Evolutionary conservation across 2,888 invertebrate species (phyloP), one percentile per base, ranked within the genome.

Genomic region (Folsomia manolachei): DNA sequence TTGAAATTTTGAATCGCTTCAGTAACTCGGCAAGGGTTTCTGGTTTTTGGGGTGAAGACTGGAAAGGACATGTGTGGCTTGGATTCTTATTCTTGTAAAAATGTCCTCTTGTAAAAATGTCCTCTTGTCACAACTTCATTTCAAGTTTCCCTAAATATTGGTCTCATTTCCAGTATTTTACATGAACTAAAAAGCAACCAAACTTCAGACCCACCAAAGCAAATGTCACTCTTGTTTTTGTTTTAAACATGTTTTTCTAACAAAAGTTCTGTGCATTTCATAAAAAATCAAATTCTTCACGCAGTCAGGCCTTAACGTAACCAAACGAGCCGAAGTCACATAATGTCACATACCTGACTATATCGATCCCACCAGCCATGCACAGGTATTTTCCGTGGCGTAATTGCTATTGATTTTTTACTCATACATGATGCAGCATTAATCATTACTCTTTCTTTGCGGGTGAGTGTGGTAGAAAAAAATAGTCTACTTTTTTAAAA

Each of bases 341-440:
- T 39, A 39, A 39, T 9, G 39, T 39, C 39, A 39, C 7, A 39
- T 14, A 39, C 39, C 39, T 39, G 14, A 39, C 4, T 14, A 39
- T 39, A 39, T 39, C 39, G 39, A 39, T 14, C 39, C 7, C n/a
- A n/a, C n/a, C n/a, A n/a, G n/a, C n/a, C n/a, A n/a, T n/a, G n/a
- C n/a, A n/a, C n/a, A n/a, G 39, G 39, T 9, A 39, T 39, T 39
- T 56, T n/a, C 21, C n/a, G 4, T n/a, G 19, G 19, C 18, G 56
- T 56, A 56, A 56, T 18, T 56, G 56, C 11, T 56, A 56, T 56
- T 56, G 56, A 56, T 56, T 56, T 19, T 56, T 56, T 7, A 56
- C 21, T 56, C 56, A 56, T 56, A 56, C 56, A 56, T 56, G 56
- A 56, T 56, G 18, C 56, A 56, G 21, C 56, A 56, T 19, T 56